These are phyloP conservation scores for Octonoba sinensis DNA, from an alignment of 2,888 invertebrate genomes.

Conservation along the genomic window DNA sequence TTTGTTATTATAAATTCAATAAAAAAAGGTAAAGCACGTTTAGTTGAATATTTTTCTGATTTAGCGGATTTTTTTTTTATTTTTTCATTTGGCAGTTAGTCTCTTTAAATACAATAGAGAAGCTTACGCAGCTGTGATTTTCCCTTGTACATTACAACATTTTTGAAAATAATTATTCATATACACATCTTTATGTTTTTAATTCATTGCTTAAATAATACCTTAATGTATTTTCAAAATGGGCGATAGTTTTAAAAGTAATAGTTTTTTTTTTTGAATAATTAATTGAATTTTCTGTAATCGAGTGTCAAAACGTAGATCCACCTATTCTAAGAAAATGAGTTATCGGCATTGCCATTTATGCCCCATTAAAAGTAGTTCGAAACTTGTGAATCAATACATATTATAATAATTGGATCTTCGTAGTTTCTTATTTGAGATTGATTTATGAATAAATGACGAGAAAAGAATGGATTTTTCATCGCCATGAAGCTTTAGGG, in stretches of 20 bases:
- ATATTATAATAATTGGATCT: conserved; percentile 49
- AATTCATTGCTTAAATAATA: too few relatives aligned
- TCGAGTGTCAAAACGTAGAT: conserved; percentile 15
- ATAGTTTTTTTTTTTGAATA: conserved; percentile 37
- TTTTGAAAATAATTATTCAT: too few relatives aligned
- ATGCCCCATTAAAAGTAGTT: conserved; percentile 28
- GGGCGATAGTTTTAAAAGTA: conserved; percentile 15
- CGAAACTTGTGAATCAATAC: conserved; percentile 49
- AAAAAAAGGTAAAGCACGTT: too few relatives aligned
- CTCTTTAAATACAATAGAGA: too few relatives aligned
- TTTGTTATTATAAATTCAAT: too few relatives aligned
- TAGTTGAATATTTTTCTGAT: too few relatives aligned
- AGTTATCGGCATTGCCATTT: conserved; percentile 43
- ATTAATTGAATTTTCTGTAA: conserved; percentile 33
- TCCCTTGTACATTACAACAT: too few relatives aligned
- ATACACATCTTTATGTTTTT: too few relatives aligned
- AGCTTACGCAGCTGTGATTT: too few relatives aligned
- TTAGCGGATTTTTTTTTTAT: too few relatives aligned
- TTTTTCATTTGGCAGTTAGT: too few relatives aligned
- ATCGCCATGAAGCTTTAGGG: neutral
- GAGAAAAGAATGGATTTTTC: conserved; percentile 24
- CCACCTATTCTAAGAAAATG: conserved; percentile 46
- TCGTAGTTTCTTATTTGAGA: conserved; percentile 28
- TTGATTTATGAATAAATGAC: conserved; percentile 21
- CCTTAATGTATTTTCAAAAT: too few relatives aligned